Evolutionary conservation across 2,888 invertebrate species (phyloP).

Genomic region (Pachycephus smyrnensis): DNA sequence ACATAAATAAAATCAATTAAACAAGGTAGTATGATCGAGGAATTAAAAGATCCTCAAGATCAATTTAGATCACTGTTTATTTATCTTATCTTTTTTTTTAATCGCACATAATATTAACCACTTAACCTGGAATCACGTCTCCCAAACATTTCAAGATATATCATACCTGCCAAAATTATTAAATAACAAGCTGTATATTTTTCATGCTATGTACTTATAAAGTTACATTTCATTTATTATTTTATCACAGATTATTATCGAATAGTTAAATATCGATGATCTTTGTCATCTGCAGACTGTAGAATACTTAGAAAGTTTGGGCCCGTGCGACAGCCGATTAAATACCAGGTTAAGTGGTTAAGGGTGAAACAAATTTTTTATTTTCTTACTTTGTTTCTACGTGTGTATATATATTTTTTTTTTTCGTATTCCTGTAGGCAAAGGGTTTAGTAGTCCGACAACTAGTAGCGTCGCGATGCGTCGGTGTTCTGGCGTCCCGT

Average conservation of each 20-base stretch:
- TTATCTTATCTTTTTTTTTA: not conserved
- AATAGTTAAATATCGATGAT: no score
- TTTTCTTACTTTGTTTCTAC: not conserved
- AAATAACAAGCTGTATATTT: no score
- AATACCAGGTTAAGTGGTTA: no score
- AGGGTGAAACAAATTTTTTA: not conserved
- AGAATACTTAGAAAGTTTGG: no score
- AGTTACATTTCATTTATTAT: no score
- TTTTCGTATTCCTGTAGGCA: not conserved
- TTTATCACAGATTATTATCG: no score
- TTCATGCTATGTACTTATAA: no score
- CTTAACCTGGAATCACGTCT: no score
- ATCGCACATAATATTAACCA: not conserved
- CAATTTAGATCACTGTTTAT: not conserved
- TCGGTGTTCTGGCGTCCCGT: slow-evolving; percentile 36
- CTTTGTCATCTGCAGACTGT: no score
- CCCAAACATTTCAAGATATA: no score
- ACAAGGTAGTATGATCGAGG: not conserved
- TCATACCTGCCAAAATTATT: no score
- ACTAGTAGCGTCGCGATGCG: slow-evolving; percentile 28
- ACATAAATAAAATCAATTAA: not conserved
- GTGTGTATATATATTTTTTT: not conserved
- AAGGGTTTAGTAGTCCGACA: not conserved
- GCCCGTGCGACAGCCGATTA: no score
- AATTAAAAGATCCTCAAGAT: not conserved